phyloP scores from a whole-genome alignment of 2,797 vertebrate genomes.

The Emydoidea blandingii region DNA sequence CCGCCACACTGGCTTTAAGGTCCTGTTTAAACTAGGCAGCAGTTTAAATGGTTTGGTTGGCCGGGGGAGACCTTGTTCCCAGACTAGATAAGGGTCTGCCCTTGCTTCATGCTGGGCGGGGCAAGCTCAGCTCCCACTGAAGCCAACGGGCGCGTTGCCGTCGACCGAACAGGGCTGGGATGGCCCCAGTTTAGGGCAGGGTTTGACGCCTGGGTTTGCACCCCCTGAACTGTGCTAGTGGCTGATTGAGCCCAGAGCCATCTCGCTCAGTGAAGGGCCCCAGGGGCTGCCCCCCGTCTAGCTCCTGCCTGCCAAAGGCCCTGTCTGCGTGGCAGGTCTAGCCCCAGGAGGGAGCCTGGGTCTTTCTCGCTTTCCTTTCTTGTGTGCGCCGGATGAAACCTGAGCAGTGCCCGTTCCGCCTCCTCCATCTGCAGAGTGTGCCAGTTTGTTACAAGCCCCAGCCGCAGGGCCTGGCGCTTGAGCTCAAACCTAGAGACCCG shows the following conservation, averaged over 20 bases:
- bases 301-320: too few relatives aligned
- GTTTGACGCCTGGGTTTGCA: background rate
- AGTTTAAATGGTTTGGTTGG: background rate
- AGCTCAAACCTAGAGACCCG: background rate
- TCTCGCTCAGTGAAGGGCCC: too few relatives aligned
- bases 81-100: background rate
- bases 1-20: background rate
- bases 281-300: too few relatives aligned
- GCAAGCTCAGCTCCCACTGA: background rate
- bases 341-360: too few relatives aligned
- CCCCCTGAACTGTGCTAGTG: background rate
- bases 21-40: background rate
- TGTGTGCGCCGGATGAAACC: too few relatives aligned
- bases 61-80: background rate
- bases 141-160: background rate
- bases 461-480: too few relatives aligned
- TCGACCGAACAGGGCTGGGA: background rate
- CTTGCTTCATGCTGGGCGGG: rapidly evolving
- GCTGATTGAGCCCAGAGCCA: background rate
- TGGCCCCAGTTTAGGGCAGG: background rate
- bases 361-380: too few relatives aligned
- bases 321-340: too few relatives aligned
- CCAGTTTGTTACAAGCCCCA: background rate
- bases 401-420: too few relatives aligned
- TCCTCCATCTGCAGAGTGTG: too few relatives aligned